Evolutionary conservation across 2,113 vertebrate genomes (phyloP).

Genomic region (Perccottus glenii): DNA sequence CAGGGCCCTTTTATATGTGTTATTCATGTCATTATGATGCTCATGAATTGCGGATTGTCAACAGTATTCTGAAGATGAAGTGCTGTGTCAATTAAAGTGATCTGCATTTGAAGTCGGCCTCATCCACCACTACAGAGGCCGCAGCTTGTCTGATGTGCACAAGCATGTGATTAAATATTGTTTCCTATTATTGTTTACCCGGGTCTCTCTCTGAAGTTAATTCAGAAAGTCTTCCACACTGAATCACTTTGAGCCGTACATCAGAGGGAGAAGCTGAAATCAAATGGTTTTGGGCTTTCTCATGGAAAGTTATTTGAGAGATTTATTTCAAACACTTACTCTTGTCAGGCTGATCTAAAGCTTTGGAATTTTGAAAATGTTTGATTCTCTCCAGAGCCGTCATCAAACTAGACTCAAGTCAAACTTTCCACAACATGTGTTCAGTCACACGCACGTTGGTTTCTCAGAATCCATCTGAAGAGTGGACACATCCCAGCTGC

Average conservation of each 20-base stretch:
- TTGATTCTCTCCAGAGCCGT: slow-evolving; percentile 66
- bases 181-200: slow-evolving; percentile 76
- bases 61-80: slow-evolving; percentile 74
- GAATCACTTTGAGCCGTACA: slow-evolving; percentile 69
- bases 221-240: slow-evolving; percentile 67
- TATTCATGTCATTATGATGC: slow-evolving; percentile 74
- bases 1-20: slow-evolving; percentile 63
- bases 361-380: slow-evolving; percentile 70
- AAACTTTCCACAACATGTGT: slow-evolving; percentile 71
- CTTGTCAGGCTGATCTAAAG: slow-evolving; percentile 75
- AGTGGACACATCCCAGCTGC: slow-evolving; percentile 45
- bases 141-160: slow-evolving; percentile 68
- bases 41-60: slow-evolving; percentile 71
- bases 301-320: slow-evolving; percentile 73
- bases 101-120: slow-evolving; percentile 70
- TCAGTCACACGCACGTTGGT: slow-evolving; percentile 56
- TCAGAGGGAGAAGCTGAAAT: slow-evolving; percentile 69
- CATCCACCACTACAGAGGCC: slow-evolving; percentile 61
- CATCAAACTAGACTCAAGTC: slow-evolving; percentile 65
- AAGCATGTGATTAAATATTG: slow-evolving; percentile 77
- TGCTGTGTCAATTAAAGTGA: slow-evolving; percentile 72
- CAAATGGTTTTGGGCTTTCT: slow-evolving; percentile 65
- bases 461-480: slow-evolving; percentile 44
- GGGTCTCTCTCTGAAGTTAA: slow-evolving; percentile 69
- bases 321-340: slow-evolving; percentile 74